Evolutionary conservation across 2,888 invertebrate species (phyloP).

Genomic region (Agonum fuliginosum): DNA sequence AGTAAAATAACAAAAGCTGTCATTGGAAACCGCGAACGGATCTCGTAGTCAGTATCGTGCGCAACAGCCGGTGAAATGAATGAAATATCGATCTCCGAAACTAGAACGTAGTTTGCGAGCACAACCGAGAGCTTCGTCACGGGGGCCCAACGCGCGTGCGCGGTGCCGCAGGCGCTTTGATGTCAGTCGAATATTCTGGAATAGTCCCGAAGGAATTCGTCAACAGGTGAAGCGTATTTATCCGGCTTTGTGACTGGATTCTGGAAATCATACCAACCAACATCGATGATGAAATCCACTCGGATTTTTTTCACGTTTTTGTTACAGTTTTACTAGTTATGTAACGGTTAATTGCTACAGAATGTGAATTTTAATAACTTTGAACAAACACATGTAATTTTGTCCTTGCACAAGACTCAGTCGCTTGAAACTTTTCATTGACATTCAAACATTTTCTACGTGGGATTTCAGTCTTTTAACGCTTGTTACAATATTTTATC

Average conservation of each 20-base stretch:
- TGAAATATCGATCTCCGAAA: constrained; percentile 52
- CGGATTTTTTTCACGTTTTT: constrained; percentile 33
- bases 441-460: constrained; percentile 12
- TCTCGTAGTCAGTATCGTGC: background rate
- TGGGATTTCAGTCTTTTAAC: background rate
- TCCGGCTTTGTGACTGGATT: background rate
- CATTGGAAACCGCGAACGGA: background rate
- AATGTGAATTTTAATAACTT: constrained; percentile 38
- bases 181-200: constrained; percentile 48
- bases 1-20: constrained; percentile 4
- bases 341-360: constrained; percentile 38
- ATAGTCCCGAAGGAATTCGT: constrained; percentile 38
- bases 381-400: constrained; percentile 36
- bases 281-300: constrained; percentile 3
- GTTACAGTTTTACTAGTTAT: constrained; percentile 33
- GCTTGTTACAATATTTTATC: background rate
- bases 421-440: constrained; percentile 36
- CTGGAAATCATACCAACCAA: background rate
- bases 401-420: constrained; percentile 12
- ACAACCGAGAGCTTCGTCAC: constrained; percentile 26
- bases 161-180: background rate
- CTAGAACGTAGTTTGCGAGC: constrained; percentile 43
- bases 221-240: constrained; percentile 49
- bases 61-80: constrained; percentile 29
- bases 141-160: constrained; percentile 22